These are phyloP conservation scores for Zaprionus nigranus DNA, from an alignment of 1,140 invertebrate genomes.

Conservation along the genomic window DNA sequence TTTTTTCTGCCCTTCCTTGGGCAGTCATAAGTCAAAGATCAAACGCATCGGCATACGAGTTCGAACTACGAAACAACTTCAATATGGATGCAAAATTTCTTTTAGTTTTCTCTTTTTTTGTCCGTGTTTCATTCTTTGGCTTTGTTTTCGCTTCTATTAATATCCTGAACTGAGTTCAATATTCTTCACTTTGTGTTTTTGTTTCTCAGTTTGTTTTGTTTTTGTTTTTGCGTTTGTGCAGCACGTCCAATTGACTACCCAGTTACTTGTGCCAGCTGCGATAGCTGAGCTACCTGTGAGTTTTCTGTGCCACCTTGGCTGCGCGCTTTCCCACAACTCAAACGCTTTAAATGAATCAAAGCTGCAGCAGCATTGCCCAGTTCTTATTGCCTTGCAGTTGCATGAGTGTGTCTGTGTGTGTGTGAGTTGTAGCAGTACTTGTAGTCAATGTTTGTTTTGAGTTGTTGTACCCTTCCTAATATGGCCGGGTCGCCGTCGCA, in stretches of 20 bases:
- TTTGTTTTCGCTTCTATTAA: neutral
- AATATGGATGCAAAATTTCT: neutral
- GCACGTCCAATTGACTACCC: slow-evolving; percentile 16
- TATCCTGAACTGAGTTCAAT: slow-evolving; percentile 18
- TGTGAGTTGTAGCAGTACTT: slow-evolving; percentile 41
- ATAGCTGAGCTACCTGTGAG: slow-evolving; percentile 4
- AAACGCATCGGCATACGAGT: neutral
- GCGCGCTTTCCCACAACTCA: slow-evolving; percentile 65
- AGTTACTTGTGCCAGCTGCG: slow-evolving; percentile 28
- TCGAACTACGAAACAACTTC: too few species aligned
- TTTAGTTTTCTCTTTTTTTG: neutral
- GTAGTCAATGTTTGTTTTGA: slow-evolving; percentile 53
- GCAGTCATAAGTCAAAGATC: neutral
- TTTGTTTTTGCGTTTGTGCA: neutral
- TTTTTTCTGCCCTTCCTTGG: neutral
- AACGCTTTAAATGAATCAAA: slow-evolving; percentile 65
- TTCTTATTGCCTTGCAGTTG: slow-evolving; percentile 72
- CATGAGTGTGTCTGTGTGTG: slow-evolving; percentile 31
- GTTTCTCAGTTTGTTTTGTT: neutral
- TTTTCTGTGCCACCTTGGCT: slow-evolving; percentile 16
- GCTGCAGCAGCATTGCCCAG: slow-evolving; percentile 52
- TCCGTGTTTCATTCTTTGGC: neutral
- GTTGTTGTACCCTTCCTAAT: slow-evolving; percentile 76
- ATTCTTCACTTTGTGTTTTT: neutral
- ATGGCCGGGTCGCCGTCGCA: slow-evolving; percentile 59